A percentile compares a stretch with the other conserved stretches of the same genome.
Evolutionary conservation across 53 echinoderm and acorn worm genomes (phyloP).

Genomic region (Arbacia lixula): DNA sequence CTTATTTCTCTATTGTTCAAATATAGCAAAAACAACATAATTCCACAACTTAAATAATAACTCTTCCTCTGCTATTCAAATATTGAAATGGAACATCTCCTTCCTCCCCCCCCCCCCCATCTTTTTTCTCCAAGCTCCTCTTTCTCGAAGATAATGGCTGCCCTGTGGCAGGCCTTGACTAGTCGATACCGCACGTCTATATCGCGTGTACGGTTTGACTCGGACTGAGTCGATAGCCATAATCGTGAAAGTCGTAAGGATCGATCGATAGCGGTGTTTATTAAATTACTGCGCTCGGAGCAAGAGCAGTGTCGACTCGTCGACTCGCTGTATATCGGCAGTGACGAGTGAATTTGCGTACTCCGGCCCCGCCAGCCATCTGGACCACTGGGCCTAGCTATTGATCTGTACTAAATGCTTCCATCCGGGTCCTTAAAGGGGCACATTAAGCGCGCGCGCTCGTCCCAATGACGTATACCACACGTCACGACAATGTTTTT

Average conservation of each 20-base stretch:
- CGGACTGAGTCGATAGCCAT: constrained; percentile 36
- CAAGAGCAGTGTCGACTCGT: neutral
- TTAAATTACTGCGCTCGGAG: constrained; percentile 34
- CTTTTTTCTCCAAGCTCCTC: too few species aligned
- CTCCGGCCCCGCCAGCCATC: neutral
- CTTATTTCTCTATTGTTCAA: too few species aligned
- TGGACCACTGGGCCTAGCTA: neutral
- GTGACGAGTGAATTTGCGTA: neutral
- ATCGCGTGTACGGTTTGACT: too few species aligned
- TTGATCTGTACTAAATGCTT: constrained; percentile 16
- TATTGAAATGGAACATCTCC: too few species aligned
- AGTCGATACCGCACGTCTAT: neutral
- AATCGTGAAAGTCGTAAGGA: constrained; percentile 51
- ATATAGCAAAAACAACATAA: too few species aligned
- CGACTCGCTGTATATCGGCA: constrained; percentile 40
- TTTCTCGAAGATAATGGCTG: constrained; percentile 1
- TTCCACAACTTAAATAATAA: too few species aligned
- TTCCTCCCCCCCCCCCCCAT: too few species aligned
- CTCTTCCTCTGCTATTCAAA: too few species aligned
- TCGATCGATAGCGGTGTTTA: constrained; percentile 49
- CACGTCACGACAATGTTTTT: too few species aligned
- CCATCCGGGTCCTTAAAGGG: neutral
- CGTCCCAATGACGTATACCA: too few species aligned
- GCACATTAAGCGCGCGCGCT: too few species aligned
- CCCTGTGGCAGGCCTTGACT: neutral